Conservation (phyloP, 35 echinoderm and acorn worm genomes). For the Hemicentrotus pulcherrimus region DNA sequence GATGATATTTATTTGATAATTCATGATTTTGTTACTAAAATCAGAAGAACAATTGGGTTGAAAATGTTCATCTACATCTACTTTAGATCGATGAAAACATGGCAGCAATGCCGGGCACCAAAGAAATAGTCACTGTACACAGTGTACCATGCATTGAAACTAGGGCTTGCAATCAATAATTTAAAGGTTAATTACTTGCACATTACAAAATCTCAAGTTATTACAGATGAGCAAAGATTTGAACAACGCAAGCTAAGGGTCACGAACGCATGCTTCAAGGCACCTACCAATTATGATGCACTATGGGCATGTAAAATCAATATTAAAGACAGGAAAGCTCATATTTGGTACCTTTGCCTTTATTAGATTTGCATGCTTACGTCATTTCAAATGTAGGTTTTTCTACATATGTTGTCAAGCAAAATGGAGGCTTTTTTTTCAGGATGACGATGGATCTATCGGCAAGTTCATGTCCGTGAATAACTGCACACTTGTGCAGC, state of each 20-base stretch:
- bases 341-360: conserved; percentile 3
- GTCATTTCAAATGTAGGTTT: conserved; percentile 7
- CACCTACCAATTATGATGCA: neutral
- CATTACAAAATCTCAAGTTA: conserved; percentile 12
- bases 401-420: neutral
- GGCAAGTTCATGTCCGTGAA: neutral
- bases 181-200: neutral
- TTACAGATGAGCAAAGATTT: neutral
- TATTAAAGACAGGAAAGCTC: neutral
- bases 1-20: neutral
- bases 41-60: neutral
- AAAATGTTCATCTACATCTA: too few relatives aligned
- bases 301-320: neutral
- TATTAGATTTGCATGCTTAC: conserved; percentile 19
- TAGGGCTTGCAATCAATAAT: neutral
- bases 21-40: neutral
- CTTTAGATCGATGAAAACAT: neutral
- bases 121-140: neutral
- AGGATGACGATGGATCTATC: neutral
- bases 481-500: neutral
- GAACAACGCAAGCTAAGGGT: neutral
- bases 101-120: neutral
- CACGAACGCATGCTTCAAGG: neutral
- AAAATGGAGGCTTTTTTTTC: neutral
- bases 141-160: neutral